Evolutionary conservation across 2,797 vertebrate species (phyloP).

Genomic region (Menidia menidia): DNA sequence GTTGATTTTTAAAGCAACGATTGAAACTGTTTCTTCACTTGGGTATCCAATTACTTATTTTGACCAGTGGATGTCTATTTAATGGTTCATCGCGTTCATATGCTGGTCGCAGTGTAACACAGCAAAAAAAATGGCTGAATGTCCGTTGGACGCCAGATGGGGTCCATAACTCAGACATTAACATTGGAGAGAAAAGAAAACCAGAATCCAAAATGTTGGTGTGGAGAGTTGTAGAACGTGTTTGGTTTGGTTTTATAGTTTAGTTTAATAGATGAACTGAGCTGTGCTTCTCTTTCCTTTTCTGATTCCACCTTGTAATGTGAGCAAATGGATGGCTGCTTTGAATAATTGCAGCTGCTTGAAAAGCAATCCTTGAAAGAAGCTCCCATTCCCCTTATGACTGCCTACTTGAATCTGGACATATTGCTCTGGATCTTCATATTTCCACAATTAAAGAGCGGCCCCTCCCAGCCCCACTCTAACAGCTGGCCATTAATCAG

Average conservation of each 20-base stretch:
- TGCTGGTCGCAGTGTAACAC: conserved; percentile 7
- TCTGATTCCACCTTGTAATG: not conserved
- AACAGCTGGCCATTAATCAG: conserved; percentile 75
- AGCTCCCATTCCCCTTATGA: conserved; percentile 4
- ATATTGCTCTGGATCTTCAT: conserved; percentile 54
- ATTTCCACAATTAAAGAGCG: conserved; percentile 64
- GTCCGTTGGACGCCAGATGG: not conserved
- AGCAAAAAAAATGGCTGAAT: conserved; percentile 3
- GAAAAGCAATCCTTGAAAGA: conserved; percentile 14
- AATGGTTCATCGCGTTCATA: not conserved
- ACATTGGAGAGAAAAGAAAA: no score
- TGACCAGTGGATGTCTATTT: not conserved
- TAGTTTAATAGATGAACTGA: no score
- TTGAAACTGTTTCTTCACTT: not conserved
- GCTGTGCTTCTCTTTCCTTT: not conserved
- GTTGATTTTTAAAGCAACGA: not conserved
- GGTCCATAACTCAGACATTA: not conserved
- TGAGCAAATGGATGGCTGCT: not conserved
- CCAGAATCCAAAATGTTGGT: no score
- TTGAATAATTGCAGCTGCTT: not conserved
- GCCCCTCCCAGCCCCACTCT: conserved; percentile 33
- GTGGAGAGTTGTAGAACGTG: no score
- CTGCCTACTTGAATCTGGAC: conserved; percentile 22
- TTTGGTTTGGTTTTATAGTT: no score
- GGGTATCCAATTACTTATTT: not conserved